Conservation (phyloP, 2,888 invertebrate species). For the Andrena trimmerana region DNA sequence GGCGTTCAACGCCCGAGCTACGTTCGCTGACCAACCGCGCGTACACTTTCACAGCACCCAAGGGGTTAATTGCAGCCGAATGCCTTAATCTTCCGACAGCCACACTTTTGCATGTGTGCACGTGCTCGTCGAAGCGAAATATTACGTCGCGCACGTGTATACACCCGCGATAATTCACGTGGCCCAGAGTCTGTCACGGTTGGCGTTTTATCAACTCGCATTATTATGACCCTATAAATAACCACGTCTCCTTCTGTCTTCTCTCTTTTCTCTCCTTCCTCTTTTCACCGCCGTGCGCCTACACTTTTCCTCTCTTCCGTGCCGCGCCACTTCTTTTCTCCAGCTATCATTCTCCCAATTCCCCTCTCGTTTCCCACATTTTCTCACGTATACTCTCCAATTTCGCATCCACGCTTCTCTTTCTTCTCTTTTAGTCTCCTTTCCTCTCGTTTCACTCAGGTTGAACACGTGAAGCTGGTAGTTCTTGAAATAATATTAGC, state of each 20-base stretch:
- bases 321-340: not conserved
- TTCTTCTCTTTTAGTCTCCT: constrained; percentile 14
- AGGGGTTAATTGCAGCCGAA: not conserved
- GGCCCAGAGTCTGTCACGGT: constrained; percentile 49
- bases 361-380: not conserved
- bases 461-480: too few relatives aligned
- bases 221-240: constrained; percentile 76
- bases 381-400: constrained; percentile 1
- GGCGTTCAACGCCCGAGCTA: too few relatives aligned
- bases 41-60: too few relatives aligned
- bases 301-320: constrained; percentile 7
- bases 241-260: constrained; percentile 24
- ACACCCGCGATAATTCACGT: constrained; percentile 56
- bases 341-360: not conserved
- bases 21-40: too few relatives aligned
- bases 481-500: too few relatives aligned
- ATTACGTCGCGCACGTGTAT: constrained; percentile 57
- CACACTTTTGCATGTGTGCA: not conserved
- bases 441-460: not conserved
- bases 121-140: constrained; percentile 23
- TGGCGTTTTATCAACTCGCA: constrained; percentile 78
- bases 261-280: constrained; percentile 7
- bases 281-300: not conserved
- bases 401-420: not conserved
- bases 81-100: not conserved